Conservation (phyloP, 2,888 invertebrate species). For the Pseudococcus viburni region DNA sequence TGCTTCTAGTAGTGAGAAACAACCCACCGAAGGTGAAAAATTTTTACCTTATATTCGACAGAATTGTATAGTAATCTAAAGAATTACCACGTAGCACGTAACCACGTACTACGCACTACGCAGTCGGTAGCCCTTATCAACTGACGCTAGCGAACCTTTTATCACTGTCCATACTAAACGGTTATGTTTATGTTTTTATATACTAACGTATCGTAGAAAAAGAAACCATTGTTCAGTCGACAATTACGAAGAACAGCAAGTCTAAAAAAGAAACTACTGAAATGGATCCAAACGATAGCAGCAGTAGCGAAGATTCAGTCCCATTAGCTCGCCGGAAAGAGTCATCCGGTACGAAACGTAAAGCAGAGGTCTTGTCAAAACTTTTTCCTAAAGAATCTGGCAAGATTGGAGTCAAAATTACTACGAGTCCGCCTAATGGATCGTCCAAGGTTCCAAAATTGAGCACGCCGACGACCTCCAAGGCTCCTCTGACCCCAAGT, state of each 20-base stretch:
- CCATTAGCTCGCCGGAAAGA: slow-evolving; percentile 63
- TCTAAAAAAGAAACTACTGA: slow-evolving; percentile 10
- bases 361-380: slow-evolving; percentile 87
- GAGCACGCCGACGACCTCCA: background rate
- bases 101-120: no score
- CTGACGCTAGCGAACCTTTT: no score
- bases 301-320: slow-evolving; percentile 68
- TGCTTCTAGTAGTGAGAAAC: background rate
- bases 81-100: background rate
- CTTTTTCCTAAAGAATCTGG: slow-evolving; percentile 78
- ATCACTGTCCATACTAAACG: no score
- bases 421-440: slow-evolving; percentile 77
- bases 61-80: no score
- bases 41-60: background rate
- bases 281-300: slow-evolving; percentile 26
- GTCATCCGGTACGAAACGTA: slow-evolving; percentile 76
- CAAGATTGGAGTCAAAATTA: slow-evolving; percentile 92
- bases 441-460: slow-evolving; percentile 67
- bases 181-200: no score
- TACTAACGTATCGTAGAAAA: background rate
- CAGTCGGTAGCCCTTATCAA: no score
- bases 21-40: background rate
- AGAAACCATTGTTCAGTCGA: background rate
- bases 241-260: slow-evolving; percentile 5
- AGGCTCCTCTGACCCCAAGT: background rate